Evolutionary conservation across 2,888 invertebrate genomes (phyloP).

Genomic region (Lissocephala sabroskyi): DNA sequence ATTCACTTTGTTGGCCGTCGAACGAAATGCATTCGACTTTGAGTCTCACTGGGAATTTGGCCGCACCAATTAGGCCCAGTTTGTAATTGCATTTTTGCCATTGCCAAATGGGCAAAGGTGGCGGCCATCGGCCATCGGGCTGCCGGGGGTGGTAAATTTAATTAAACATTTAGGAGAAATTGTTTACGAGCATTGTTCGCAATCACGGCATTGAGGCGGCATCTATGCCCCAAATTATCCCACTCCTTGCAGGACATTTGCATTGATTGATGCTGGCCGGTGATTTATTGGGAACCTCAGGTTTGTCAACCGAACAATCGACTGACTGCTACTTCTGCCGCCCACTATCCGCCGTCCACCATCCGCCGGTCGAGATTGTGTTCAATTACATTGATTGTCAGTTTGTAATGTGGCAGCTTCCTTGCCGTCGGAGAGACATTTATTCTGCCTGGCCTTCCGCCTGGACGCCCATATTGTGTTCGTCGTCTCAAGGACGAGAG

Average conservation of each 20-base stretch:
- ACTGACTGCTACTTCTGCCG: not conserved
- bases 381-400: conserved; percentile 36
- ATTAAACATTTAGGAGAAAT: conserved; percentile 19
- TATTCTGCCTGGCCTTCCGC: conserved; percentile 45
- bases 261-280: conserved; percentile 55
- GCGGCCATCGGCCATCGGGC: not conserved
- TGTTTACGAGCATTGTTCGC: conserved; percentile 8
- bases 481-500: conserved; percentile 28
- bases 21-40: not conserved
- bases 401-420: not conserved
- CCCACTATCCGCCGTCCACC: not conserved
- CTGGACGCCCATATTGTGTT: conserved; percentile 27
- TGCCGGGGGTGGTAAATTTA: conserved; percentile 12
- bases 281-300: conserved; percentile 51
- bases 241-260: conserved; percentile 35
- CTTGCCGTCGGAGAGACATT: conserved; percentile 31
- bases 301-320: conserved; percentile 28
- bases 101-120: not conserved
- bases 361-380: not conserved
- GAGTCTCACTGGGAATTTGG: not conserved
- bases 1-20: not conserved
- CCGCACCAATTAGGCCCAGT: too few species aligned
- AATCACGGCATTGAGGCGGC: not conserved
- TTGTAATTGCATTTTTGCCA: not conserved
- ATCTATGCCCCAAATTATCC: too few species aligned